Evolutionary conservation across 2,113 vertebrate genomes (phyloP).

Genomic region (Corydoras maculifer): DNA sequence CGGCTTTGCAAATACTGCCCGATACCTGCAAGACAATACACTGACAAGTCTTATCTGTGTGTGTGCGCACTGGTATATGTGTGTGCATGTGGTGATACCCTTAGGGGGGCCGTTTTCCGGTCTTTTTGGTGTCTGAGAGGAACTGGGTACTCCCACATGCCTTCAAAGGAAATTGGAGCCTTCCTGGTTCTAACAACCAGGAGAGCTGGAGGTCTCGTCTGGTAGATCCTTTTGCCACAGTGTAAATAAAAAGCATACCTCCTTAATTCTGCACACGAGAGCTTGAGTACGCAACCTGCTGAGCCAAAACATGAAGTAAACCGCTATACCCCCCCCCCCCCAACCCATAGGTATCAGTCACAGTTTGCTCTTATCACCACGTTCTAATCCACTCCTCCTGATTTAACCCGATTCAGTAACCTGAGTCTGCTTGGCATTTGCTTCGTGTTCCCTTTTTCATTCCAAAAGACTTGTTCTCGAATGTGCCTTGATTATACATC

Average conservation of each 20-base stretch:
- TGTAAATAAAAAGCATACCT: not conserved
- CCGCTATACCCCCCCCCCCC: conserved; percentile 36
- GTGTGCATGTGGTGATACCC: no score
- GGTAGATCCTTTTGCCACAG: no score
- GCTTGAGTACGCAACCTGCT: not conserved
- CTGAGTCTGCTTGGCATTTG: conserved; percentile 34
- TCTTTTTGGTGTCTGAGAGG: conserved; percentile 5
- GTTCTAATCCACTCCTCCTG: conserved; percentile 47
- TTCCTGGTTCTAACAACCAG: not conserved
- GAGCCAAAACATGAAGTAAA: conserved; percentile 22
- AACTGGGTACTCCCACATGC: conserved; percentile 43
- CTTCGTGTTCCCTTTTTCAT: conserved; percentile 47
- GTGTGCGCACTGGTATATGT: no score
- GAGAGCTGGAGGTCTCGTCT: no score
- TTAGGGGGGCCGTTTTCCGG: no score
- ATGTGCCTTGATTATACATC: conserved; percentile 50
- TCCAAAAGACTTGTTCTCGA: conserved; percentile 49
- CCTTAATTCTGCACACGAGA: conserved; percentile 2
- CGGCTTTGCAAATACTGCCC: conserved; percentile 43
- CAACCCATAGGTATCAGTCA: conserved; percentile 45
- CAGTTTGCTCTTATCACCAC: conserved; percentile 53
- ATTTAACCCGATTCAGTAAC: conserved; percentile 50
- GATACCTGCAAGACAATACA: conserved; percentile 38
- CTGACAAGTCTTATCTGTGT: conserved; percentile 30
- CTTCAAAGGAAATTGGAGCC: conserved; percentile 6